Base-by-base conservation (phyloP, 2,113 vertebrate genomes). In the Poeciliopsis prolifica region DNA sequence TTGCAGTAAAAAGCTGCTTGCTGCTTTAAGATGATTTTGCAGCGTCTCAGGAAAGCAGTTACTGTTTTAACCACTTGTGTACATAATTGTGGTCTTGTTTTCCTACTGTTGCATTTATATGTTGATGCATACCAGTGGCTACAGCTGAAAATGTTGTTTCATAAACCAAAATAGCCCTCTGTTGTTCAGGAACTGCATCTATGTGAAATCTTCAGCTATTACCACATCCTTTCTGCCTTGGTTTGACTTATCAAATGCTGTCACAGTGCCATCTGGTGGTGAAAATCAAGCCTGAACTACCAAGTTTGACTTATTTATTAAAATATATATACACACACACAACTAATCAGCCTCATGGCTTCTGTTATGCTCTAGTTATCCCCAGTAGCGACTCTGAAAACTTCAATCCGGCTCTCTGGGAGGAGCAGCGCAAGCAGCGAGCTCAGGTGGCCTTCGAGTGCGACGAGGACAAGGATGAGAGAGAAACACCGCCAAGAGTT, bases 391-490 rank as follows among this genome's bases (percentile, higher is more conserved):
- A 99, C 93, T 97, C 96, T 62, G 98, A 99, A 93, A 99, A 97
- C 93, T 99, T 99, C 89, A 99, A 99, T 85, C 97, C 97, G 0
- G 96, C 96, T 12, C 88, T 99, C 19, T 99, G 98, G 98, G 98
- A 99, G 87, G 97, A 99, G 63, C 98, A 99, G 83, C 94, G 98
- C 14, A 99, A 98, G 82, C 98, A 99, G 75, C 94, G 97, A 65
- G 97, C 98, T 76, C 98, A 99, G 90, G 98, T 99, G 87, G 98
- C 98, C 62, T 99, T 99, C 76, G 98, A 99, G 87, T 99, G 97
- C 86, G 98, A 99, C 75, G 98, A 99, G 92, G 97, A 99, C 93
- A 98, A 98, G 87, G 98, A 99, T 79, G 97, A 98, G 90, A 94
- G 98, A 68, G 98, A 99, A 68, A 94, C 94, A 3, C 98, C 98